phyloP scores from a whole-genome alignment of 2,113 vertebrate genomes.

The Sylvietta virens region DNA sequence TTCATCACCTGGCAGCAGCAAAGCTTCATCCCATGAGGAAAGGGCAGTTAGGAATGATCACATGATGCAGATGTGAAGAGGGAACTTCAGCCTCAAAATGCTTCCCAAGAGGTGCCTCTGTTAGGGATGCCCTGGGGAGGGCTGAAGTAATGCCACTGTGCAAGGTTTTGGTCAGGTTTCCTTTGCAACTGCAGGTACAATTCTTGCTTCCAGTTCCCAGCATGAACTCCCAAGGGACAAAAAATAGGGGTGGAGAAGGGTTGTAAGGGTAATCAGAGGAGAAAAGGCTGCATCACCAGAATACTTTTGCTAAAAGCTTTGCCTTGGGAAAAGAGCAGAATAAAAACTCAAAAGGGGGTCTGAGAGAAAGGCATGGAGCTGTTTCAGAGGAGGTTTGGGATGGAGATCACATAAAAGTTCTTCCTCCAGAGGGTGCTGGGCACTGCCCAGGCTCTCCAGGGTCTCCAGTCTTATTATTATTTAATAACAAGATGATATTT shows the following conservation, averaged over 20 bases:
- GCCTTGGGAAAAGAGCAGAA: background rate
- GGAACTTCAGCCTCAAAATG: background rate
- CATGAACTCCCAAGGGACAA: background rate
- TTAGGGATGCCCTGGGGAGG: background rate
- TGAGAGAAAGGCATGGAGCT: background rate
- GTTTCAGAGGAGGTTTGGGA: background rate
- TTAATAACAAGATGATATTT: too few species aligned
- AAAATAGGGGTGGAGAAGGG: background rate
- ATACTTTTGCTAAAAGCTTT: background rate
- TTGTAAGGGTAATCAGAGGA: background rate
- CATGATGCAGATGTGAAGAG: background rate
- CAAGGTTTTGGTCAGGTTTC: background rate
- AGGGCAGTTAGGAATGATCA: background rate
- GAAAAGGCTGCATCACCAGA: background rate
- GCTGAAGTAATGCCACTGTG: background rate
- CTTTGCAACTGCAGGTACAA: background rate
- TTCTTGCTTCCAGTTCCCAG: background rate
- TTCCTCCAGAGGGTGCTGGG: background rate
- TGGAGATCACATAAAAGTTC: fast-evolving
- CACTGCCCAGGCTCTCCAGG: background rate
- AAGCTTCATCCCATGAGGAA: background rate
- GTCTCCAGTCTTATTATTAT: too few species aligned
- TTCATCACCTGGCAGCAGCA: background rate
- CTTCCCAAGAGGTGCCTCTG: background rate
- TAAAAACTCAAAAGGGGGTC: background rate